phyloP scores from a whole-genome alignment of 2,113 vertebrate genomes.

The Pollimyrus isidori region DNA sequence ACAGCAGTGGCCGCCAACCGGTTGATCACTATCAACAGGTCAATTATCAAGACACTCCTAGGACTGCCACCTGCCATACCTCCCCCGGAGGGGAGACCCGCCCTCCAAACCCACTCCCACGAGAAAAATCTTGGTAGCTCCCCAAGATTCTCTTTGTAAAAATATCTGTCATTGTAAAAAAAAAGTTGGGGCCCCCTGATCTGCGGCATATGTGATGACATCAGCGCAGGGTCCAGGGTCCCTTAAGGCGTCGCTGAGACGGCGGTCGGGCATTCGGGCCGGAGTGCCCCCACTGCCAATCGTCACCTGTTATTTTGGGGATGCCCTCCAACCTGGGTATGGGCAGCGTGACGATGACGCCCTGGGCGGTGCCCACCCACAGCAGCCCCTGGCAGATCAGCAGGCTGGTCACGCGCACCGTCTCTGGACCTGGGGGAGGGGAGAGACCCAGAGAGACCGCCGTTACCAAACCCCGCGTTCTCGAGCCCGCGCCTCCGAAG shows the following conservation, averaged over 20 bases:
- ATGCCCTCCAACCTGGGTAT: slow-evolving; percentile 79
- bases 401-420: slow-evolving; percentile 66
- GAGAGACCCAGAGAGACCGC: not conserved
- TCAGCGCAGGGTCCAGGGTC: not conserved
- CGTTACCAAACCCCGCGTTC: not conserved
- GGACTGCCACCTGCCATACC: not conserved
- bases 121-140: not conserved
- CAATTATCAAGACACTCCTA: not conserved
- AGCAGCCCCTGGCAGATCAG: slow-evolving; percentile 77
- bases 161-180: not conserved
- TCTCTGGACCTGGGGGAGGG: slow-evolving; percentile 59
- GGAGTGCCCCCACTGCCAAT: not conserved
- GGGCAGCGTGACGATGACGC: slow-evolving; percentile 69
- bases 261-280: not conserved
- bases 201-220: not conserved
- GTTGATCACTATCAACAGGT: not conserved
- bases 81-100: not conserved
- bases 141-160: not conserved
- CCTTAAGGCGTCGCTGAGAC: not conserved
- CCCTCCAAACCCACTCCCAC: not conserved
- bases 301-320: slow-evolving; percentile 79
- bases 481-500: not conserved
- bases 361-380: slow-evolving; percentile 79
- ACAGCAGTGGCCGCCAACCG: not conserved
- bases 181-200: not conserved